Percentiles rank a stretch among this genome's conserved stretches.
Evolutionary conservation across 2,797 vertebrate genomes (phyloP).

Genomic region (Mus caroli): DNA sequence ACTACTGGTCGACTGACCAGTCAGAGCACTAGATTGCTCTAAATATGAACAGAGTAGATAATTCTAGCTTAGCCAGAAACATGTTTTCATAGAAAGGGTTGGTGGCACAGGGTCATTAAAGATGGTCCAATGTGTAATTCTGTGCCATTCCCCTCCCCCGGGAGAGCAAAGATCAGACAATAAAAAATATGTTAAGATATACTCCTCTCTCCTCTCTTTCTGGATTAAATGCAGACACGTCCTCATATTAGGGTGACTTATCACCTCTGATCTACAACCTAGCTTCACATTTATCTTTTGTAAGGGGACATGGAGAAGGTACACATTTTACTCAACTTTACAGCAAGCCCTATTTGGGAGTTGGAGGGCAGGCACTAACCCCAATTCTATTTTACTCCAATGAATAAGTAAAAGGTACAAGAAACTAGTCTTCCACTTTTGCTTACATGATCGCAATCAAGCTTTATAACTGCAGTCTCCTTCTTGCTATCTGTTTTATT

Average conservation of each 20-base stretch:
- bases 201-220: not conserved
- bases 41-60: not conserved
- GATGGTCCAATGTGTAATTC: not conserved
- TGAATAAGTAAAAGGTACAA: not conserved
- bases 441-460: not conserved
- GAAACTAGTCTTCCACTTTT: not conserved
- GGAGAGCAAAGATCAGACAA: not conserved
- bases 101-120: not conserved
- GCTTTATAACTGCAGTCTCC: not conserved
- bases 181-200: no score
- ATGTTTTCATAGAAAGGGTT: not conserved
- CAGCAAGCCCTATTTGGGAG: not conserved
- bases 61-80: slow-evolving; percentile 32
- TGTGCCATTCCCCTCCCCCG: not conserved
- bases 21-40: not conserved
- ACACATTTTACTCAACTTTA: not conserved
- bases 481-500: slow-evolving; percentile 29
- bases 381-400: not conserved
- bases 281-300: not conserved
- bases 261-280: not conserved
- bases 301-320: not conserved
- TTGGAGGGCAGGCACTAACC: not conserved
- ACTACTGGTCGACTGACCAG: not conserved
- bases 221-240: not conserved
- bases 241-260: not conserved